phyloP scores from a whole-genome alignment of 2,888 invertebrate genomes.

The Leuctra nigra region DNA sequence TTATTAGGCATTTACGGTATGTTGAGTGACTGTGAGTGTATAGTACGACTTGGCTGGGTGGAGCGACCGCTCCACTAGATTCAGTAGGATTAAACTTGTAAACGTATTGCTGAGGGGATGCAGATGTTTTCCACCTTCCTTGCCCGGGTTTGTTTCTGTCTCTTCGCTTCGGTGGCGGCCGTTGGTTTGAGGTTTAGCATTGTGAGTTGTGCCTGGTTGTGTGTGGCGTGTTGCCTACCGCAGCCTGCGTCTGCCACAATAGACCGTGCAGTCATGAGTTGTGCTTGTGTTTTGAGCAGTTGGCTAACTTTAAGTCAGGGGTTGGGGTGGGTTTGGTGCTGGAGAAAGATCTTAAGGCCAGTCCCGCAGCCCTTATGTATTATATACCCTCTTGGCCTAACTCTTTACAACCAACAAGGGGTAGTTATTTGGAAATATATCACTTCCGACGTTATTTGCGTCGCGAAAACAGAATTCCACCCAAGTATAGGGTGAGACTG shows the following conservation, averaged over 20 bases:
- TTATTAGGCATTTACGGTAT: no score
- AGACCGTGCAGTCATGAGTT: slow-evolving; percentile 5
- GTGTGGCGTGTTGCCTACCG: slow-evolving; percentile 8
- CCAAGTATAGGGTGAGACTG: slow-evolving; percentile 2
- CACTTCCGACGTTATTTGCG: slow-evolving; percentile 12
- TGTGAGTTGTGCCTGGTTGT: slow-evolving; percentile 15
- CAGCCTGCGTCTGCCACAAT: neutral
- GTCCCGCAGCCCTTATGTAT: slow-evolving; percentile 5
- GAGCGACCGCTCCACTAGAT: no score
- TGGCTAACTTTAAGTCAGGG: neutral
- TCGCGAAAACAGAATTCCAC: neutral
- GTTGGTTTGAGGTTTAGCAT: slow-evolving; percentile 8
- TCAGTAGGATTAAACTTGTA: neutral
- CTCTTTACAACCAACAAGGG: slow-evolving; percentile 8
- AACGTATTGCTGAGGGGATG: neutral
- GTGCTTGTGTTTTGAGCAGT: slow-evolving; percentile 14
- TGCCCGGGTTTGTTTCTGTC: slow-evolving; percentile 8
- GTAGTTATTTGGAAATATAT: slow-evolving; percentile 17
- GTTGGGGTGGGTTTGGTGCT: no score
- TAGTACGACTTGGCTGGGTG: no score
- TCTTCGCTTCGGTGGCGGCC: neutral
- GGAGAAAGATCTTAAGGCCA: slow-evolving; percentile 11
- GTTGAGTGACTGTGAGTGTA: no score
- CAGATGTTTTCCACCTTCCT: neutral
- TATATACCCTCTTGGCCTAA: slow-evolving; percentile 6